Evolutionary conservation across 2,797 vertebrate genomes (phyloP).

Genomic region (Hydrolagus colliei): DNA sequence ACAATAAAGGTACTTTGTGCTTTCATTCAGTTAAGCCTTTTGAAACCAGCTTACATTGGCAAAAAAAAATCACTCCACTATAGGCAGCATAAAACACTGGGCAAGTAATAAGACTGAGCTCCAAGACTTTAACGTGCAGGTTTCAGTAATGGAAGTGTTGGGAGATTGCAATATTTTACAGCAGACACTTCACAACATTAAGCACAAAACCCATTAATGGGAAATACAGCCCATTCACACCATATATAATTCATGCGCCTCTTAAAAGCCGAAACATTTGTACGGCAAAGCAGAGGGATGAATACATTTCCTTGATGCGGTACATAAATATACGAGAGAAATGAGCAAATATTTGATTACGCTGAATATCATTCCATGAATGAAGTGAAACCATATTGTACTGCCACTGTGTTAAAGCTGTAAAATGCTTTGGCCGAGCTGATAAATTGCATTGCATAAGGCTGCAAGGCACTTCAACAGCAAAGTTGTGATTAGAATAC

Average conservation of each 20-base stretch:
- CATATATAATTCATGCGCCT: slow-evolving; percentile 26
- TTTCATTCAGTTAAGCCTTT: slow-evolving; percentile 18
- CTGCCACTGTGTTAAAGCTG: neutral
- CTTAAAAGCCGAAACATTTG: slow-evolving; percentile 23
- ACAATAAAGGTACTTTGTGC: slow-evolving; percentile 7
- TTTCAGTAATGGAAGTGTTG: slow-evolving; percentile 8
- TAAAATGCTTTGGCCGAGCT: neutral
- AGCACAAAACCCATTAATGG: slow-evolving; percentile 19
- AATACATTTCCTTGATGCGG: slow-evolving; percentile 7
- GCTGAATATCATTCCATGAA: neutral
- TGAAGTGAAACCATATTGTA: neutral
- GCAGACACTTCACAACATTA: slow-evolving; percentile 19
- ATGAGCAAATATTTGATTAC: slow-evolving; percentile 6
- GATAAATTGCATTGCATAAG: neutral
- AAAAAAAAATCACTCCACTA: neutral
- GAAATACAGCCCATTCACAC: slow-evolving; percentile 15
- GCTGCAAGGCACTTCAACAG: neutral
- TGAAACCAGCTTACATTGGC: neutral
- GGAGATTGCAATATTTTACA: slow-evolving; percentile 24
- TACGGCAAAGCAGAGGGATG: slow-evolving; percentile 9
- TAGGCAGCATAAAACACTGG: neutral
- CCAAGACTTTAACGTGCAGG: slow-evolving; percentile 17
- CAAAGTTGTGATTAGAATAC: neutral
- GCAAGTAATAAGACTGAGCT: slow-evolving; percentile 3
- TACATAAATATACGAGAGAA: slow-evolving; percentile 7